Conservation (phyloP, 2,113 vertebrate species). For the Burhinus bistriatus region DNA sequence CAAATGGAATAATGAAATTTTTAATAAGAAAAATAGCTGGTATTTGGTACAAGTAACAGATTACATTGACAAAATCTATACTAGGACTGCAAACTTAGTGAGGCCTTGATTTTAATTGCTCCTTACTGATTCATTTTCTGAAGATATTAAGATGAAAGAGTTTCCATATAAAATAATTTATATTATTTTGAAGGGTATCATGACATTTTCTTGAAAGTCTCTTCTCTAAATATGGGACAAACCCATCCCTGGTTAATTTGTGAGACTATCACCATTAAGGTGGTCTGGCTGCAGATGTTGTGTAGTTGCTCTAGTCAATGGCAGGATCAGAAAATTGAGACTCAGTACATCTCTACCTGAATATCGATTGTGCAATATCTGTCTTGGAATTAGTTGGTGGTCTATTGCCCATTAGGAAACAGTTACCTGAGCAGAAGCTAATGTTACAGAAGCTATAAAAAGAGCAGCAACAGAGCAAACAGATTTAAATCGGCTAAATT, state of each 20-base stretch:
- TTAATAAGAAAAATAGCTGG: background rate
- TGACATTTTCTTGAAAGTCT: background rate
- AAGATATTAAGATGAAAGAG: background rate
- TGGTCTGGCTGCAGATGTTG: background rate
- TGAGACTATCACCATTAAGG: background rate
- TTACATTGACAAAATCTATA: background rate
- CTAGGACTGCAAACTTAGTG: background rate
- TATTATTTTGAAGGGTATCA: background rate
- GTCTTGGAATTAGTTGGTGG: constrained; percentile 10
- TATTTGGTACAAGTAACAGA: background rate
- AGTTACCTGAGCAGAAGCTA: constrained; percentile 16
- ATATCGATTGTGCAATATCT: constrained; percentile 29
- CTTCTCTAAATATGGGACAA: background rate
- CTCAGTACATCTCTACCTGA: background rate
- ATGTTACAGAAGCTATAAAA: constrained; percentile 21
- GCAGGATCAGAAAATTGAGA: background rate
- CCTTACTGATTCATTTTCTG: background rate
- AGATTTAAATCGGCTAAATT: constrained; percentile 33
- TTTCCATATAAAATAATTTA: background rate
- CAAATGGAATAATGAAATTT: background rate
- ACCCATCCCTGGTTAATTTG: background rate
- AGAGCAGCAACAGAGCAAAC: constrained; percentile 11
- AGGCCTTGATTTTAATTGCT: background rate
- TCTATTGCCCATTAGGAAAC: constrained; percentile 29
- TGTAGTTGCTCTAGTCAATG: background rate